phyloP scores from a whole-genome alignment of 2,888 invertebrate species.

The Nesidiocoris tenuis region DNA sequence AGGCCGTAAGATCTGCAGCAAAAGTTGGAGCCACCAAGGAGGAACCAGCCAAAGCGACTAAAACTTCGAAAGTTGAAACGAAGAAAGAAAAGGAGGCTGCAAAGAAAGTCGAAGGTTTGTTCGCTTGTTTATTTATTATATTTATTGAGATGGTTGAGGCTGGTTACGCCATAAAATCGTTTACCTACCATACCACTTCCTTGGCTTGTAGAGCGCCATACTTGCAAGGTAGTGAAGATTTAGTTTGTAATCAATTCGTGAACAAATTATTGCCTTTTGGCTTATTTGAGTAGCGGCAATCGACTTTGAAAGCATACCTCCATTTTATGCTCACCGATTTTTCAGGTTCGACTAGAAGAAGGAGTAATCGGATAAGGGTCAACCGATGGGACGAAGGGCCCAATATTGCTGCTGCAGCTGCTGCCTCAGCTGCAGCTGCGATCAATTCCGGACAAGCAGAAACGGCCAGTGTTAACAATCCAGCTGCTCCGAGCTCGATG shows the following conservation, averaged over 20 bases:
- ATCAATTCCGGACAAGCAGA: neutral
- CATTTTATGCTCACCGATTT: too few relatives aligned
- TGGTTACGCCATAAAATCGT: too few relatives aligned
- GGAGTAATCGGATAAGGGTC: conserved; percentile 36
- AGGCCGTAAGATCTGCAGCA: neutral
- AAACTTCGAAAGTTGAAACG: conserved; percentile 16
- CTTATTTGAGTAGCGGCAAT: too few relatives aligned
- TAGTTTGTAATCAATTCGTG: too few relatives aligned
- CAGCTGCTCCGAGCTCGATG: neutral
- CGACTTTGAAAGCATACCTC: too few relatives aligned
- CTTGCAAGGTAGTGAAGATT: too few relatives aligned
- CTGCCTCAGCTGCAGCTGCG: conserved; percentile 15
- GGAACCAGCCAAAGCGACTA: neutral
- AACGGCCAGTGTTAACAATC: neutral
- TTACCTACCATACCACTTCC: too few relatives aligned
- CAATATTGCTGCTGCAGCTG: conserved; percentile 17
- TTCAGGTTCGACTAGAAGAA: conserved; percentile 30
- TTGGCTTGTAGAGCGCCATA: too few relatives aligned
- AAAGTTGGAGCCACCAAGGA: neutral
- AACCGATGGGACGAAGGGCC: conserved; percentile 42
- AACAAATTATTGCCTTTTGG: too few relatives aligned
- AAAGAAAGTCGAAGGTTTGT: conserved; percentile 27
- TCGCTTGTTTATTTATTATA: too few relatives aligned
- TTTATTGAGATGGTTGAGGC: too few relatives aligned
- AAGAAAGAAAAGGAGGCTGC: conserved; percentile 33